Evolutionary conservation across 2,888 invertebrate species (phyloP).

Genomic region (Parnassius orleans): DNA sequence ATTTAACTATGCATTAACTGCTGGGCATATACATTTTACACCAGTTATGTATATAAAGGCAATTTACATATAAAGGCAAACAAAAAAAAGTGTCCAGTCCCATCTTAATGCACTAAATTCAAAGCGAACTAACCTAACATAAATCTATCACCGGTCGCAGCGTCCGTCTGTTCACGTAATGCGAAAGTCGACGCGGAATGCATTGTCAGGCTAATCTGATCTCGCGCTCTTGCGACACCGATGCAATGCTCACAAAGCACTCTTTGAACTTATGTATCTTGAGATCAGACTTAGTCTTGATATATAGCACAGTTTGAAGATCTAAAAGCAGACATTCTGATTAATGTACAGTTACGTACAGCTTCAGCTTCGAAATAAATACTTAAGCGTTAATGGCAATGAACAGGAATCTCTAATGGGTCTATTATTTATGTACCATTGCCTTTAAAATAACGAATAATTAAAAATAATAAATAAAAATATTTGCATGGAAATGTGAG

Average conservation of each 20-base stretch:
- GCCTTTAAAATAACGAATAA: too few species aligned
- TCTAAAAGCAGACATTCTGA: conserved; percentile 4
- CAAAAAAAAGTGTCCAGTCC: too few species aligned
- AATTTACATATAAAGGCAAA: too few species aligned
- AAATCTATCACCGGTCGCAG: conserved; percentile 12
- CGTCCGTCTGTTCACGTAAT: conserved; percentile 20
- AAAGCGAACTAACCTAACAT: conserved; percentile 2
- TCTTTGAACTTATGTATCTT: conserved; percentile 13
- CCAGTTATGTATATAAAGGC: too few species aligned
- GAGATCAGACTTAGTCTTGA: not conserved
- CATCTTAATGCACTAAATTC: conserved; percentile 2
- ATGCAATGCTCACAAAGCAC: conserved; percentile 5
- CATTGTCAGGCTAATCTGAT: conserved; percentile 19
- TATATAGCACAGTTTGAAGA: not conserved
- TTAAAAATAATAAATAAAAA: too few species aligned
- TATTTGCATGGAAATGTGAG: too few species aligned
- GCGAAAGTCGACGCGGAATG: conserved; percentile 16
- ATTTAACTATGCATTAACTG: too few species aligned
- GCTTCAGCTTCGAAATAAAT: too few species aligned
- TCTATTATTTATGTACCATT: too few species aligned
- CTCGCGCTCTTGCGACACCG: conserved; percentile 20
- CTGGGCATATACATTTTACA: too few species aligned
- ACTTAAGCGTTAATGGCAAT: too few species aligned
- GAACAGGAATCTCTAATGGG: too few species aligned
- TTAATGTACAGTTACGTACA: not conserved